phyloP scores from a whole-genome alignment of 2,113 vertebrate species.

The Stomatorhinus ivindoensis region DNA sequence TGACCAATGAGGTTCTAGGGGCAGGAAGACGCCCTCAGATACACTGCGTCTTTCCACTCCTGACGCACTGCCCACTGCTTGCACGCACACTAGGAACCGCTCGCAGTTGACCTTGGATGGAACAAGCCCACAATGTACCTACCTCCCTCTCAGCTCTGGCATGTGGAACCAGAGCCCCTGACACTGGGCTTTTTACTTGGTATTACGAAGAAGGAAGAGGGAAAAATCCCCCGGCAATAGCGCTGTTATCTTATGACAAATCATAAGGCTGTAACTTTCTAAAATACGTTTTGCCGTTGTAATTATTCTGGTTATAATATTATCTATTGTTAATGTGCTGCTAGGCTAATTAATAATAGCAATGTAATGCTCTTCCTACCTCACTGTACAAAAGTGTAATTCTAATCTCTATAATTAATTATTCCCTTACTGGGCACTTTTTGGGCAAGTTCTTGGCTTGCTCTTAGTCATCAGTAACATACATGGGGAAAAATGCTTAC shows the following conservation, averaged over 20 bases:
- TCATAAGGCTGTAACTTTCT: neutral
- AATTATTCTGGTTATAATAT: neutral
- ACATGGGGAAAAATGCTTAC: neutral
- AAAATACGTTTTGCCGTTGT: neutral
- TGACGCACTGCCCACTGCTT: neutral
- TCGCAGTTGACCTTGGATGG: constrained; percentile 1
- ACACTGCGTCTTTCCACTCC: neutral
- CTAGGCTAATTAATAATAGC: neutral
- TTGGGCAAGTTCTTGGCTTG: neutral
- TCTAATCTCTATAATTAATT: neutral
- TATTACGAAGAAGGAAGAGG: neutral
- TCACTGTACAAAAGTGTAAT: neutral
- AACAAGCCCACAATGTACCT: neutral
- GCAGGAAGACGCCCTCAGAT: neutral
- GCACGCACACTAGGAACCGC: neutral
- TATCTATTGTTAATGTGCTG: neutral
- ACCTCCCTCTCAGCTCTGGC: neutral
- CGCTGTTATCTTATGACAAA: neutral
- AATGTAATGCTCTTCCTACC: neutral
- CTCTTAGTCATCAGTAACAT: neutral
- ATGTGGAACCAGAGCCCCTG: neutral
- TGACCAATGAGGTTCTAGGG: neutral
- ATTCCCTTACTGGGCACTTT: neutral
- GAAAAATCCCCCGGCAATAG: neutral
- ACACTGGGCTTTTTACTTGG: neutral